Evolutionary conservation across 2,888 invertebrate genomes (phyloP).

Genomic region (Elysia crispata): DNA sequence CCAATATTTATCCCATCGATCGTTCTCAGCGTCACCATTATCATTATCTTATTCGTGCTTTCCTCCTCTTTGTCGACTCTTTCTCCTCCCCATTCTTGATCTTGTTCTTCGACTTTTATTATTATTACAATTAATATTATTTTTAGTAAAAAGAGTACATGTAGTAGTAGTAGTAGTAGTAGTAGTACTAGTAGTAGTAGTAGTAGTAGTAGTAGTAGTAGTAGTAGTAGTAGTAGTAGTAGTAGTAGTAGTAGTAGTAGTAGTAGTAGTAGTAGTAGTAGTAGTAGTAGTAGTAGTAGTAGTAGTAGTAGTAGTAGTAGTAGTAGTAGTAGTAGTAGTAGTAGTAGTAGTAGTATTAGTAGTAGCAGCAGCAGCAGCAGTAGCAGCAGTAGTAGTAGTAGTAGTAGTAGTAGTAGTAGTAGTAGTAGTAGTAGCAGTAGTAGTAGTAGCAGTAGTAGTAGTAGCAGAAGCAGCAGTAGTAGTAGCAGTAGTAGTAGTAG

Average conservation of each 20-base stretch:
- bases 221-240: conserved; percentile 32
- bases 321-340: conserved; percentile 13
- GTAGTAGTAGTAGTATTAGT: not conserved
- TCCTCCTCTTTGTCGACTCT: too few relatives aligned
- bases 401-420: conserved; percentile 6
- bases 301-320: conserved; percentile 11
- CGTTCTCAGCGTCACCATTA: too few relatives aligned
- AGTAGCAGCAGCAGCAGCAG: too few relatives aligned
- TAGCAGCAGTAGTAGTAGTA: conserved; percentile 19
- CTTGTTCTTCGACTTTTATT: too few relatives aligned
- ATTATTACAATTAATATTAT: not conserved
- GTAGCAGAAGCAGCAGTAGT: too few relatives aligned
- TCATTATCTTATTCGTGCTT: too few relatives aligned
- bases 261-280: conserved; percentile 28
- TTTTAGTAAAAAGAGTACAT: conserved; percentile 7
- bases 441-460: conserved; percentile 24
- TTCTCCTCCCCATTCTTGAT: too few relatives aligned
- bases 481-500: conserved; percentile 10
- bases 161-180: conserved; percentile 38
- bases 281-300: conserved; percentile 34
- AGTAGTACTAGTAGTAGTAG: conserved; percentile 35
- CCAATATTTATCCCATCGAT: too few relatives aligned
- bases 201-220: conserved; percentile 25
- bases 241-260: conserved; percentile 34
- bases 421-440: conserved; percentile 22